These are phyloP conservation scores for Cromileptes altivelis DNA, from an alignment of 2,113 vertebrate genomes.

Conservation along the genomic window DNA sequence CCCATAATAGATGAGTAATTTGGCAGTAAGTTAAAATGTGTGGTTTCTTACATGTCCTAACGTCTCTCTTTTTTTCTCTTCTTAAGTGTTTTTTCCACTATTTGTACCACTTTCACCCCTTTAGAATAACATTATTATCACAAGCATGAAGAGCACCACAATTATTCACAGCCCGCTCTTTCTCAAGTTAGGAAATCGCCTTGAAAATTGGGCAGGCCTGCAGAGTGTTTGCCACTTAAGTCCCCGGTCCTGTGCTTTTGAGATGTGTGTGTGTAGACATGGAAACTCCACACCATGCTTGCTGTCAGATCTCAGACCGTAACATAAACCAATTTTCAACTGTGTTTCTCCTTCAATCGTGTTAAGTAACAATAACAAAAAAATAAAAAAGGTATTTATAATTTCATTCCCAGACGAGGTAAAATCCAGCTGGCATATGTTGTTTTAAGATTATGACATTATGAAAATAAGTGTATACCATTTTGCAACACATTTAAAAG, in stretches of 20 bases:
- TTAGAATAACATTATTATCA: slow-evolving; percentile 86
- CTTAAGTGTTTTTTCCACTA: slow-evolving; percentile 77
- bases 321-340: slow-evolving; percentile 86
- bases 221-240: slow-evolving; percentile 83
- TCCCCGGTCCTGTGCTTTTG: slow-evolving; percentile 58
- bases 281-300: slow-evolving; percentile 69
- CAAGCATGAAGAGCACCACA: slow-evolving; percentile 83
- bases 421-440: slow-evolving; percentile 31
- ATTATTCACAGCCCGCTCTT: slow-evolving; percentile 83
- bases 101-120: slow-evolving; percentile 80
- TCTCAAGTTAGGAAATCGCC: slow-evolving; percentile 86
- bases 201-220: slow-evolving; percentile 86
- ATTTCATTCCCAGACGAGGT: slow-evolving; percentile 56
- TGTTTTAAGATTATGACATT: slow-evolving; percentile 36
- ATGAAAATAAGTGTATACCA: slow-evolving; percentile 3
- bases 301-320: slow-evolving; percentile 78
- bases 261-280: slow-evolving; percentile 44
- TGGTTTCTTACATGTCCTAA: slow-evolving; percentile 73
- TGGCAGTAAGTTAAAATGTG: slow-evolving; percentile 66
- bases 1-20: slow-evolving; percentile 72
- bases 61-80: slow-evolving; percentile 38
- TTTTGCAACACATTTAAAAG: slow-evolving; percentile 9
- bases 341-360: slow-evolving; percentile 77
- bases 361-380: slow-evolving; percentile 76
- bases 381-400: slow-evolving; percentile 66